phyloP scores from a whole-genome alignment of 2,888 invertebrate genomes.

The Autographa pulchrina region DNA sequence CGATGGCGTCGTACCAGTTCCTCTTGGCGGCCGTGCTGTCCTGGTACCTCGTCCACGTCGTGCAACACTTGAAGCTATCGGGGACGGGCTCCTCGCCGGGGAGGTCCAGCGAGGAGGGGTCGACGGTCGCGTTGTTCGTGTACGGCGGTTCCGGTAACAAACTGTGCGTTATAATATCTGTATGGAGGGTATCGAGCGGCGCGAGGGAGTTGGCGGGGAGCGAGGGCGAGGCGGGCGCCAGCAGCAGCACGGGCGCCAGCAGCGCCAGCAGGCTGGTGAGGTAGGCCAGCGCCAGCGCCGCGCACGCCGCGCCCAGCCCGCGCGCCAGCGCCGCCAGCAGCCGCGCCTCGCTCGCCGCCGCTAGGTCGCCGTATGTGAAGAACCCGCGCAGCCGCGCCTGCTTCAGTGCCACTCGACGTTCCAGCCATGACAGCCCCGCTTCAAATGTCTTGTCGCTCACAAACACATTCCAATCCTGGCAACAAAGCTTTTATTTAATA shows the following conservation, averaged over 20 bases:
- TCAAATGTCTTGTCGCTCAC: slow-evolving; percentile 94
- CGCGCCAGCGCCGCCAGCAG: slow-evolving; percentile 69
- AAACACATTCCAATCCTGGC: slow-evolving; percentile 96
- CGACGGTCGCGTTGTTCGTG: slow-evolving; percentile 60
- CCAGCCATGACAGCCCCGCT: slow-evolving; percentile 91
- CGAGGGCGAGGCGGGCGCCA: slow-evolving; percentile 60
- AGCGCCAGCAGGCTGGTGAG: slow-evolving; percentile 61
- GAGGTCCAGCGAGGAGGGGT: slow-evolving; percentile 42
- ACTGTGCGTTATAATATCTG: slow-evolving; percentile 56
- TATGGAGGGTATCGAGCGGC: slow-evolving; percentile 51
- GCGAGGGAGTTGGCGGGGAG: slow-evolving; percentile 40
- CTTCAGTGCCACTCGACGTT: slow-evolving; percentile 92
- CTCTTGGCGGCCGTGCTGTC: slow-evolving; percentile 53
- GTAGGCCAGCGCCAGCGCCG: slow-evolving; percentile 61
- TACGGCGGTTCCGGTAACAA: slow-evolving; percentile 49
- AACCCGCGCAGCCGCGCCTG: slow-evolving; percentile 93
- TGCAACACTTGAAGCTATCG: slow-evolving; percentile 72
- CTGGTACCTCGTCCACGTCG: slow-evolving; percentile 70
- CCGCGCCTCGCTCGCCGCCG: slow-evolving; percentile 86
- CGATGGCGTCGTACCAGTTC: slow-evolving; percentile 65
- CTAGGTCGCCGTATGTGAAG: slow-evolving; percentile 95
- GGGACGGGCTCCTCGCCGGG: slow-evolving; percentile 45
- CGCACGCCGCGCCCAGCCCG: slow-evolving; percentile 55
- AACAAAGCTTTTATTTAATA: background rate
- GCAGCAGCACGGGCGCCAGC: slow-evolving; percentile 68